Evolutionary conservation across 2,113 vertebrate species (phyloP), one percentile per base, ranked within the genome.

Genomic region (Pygoscelis antarcticus): DNA sequence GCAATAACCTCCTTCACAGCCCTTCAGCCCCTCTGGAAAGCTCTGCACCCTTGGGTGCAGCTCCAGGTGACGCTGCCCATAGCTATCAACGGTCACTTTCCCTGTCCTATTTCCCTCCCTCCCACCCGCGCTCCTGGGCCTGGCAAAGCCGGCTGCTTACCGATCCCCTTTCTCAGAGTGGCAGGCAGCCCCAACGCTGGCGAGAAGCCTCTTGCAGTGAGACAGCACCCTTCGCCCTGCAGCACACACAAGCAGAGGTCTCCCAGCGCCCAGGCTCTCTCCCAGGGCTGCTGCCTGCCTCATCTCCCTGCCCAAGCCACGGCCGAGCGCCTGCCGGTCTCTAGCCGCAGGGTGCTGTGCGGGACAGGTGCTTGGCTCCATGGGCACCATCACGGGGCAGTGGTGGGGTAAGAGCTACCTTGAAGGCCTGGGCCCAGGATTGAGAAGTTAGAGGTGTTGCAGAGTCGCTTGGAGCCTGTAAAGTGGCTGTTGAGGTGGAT

Each of bases 391-490:
- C 84, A 46, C 0, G 0, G 13, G 18, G 12, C 60, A 82, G 55
- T 0, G 0, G 17, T 19, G 30, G 29, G 18, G 0, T 19, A 52
- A 69, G 4, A 49, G 22, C 81, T 97, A 99, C 99, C 99, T 98
- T 98, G 98, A 84, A 99, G 97, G 46, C 96, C 95, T n/a, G 98
- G 97, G 36, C 99, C 99, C 65, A 95, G 83, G 96, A 99, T 98
- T 87, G 99, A 99, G 80, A 99, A 97, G 49, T 99, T 99, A 69
- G 98, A 99, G 21, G 99, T 99, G 96, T 99, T 99, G 44, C 99
- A 98, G 57, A 99, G 99, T 36, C 97, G 93, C 49, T 98, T 98
- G 1, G 98, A 96, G 36, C 98, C 98, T 3, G 93, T 96, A 58
- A 98, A 99, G 61, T 78, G 98, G 95, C 98, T 99, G 97, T 99